These are phyloP conservation scores for Diachrysia chrysitis DNA, from an alignment of 2,888 invertebrate genomes.

Conservation along the genomic window DNA sequence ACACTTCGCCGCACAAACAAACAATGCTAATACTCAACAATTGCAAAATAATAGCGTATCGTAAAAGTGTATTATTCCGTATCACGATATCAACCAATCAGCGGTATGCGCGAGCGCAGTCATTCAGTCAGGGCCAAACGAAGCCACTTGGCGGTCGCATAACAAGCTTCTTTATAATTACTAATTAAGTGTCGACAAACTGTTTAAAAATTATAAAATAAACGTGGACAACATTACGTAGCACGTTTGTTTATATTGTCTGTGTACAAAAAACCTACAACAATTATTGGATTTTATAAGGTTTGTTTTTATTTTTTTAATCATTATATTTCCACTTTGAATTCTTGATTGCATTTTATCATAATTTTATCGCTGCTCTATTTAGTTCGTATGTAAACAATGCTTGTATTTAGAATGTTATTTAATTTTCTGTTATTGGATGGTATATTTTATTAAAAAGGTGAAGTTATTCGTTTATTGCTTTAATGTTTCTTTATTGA, in stretches of 20 bases:
- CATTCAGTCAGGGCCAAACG: conserved; percentile 66
- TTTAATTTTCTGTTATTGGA: not conserved
- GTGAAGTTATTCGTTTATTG: not conserved
- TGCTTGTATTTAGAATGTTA: not conserved
- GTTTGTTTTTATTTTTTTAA: conserved; percentile 15
- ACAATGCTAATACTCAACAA: not conserved
- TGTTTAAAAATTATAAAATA: too few relatives aligned
- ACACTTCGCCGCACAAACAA: conserved; percentile 1
- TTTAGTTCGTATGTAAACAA: not conserved
- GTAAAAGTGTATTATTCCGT: conserved; percentile 15
- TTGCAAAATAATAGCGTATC: conserved; percentile 23
- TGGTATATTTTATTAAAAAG: not conserved
- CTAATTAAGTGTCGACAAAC: conserved; percentile 8
- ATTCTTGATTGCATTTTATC: not conserved
- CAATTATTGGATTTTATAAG: not conserved
- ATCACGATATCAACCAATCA: conserved; percentile 32
- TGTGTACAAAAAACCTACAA: not conserved
- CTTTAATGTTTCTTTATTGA: not conserved
- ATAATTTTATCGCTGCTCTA: not conserved
- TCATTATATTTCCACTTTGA: not conserved
- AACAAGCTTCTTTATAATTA: not conserved
- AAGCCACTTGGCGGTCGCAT: conserved; percentile 46
- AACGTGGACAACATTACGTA: too few relatives aligned
- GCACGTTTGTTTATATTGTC: conserved; percentile 10
- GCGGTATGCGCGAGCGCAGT: conserved; percentile 48